Conservation (phyloP, 2,888 invertebrate species). For the Rotaria socialis region DNA sequence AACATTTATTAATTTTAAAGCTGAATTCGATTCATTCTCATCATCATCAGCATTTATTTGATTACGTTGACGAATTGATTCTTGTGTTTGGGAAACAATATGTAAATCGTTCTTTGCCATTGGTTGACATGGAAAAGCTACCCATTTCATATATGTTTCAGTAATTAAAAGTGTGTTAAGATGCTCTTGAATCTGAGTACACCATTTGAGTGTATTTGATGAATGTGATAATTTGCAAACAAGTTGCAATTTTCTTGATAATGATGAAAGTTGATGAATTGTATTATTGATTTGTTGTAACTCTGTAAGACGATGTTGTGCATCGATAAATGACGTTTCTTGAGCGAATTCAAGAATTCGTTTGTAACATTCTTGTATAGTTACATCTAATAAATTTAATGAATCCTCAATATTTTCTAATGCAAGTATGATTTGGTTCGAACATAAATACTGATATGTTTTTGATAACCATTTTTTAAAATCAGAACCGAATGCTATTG, state of each 20-base stretch:
- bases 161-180: too few relatives aligned
- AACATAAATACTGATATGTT: neutral
- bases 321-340: conserved; percentile 12
- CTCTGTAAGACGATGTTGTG: neutral
- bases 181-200: neutral
- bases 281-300: neutral
- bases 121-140: conserved; percentile 17
- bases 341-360: neutral
- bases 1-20: conserved; percentile 5
- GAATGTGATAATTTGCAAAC: neutral
- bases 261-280: neutral
- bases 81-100: neutral
- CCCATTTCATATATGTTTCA: neutral
- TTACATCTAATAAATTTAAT: neutral
- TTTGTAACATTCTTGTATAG: neutral
- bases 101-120: neutral
- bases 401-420: neutral
- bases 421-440: neutral
- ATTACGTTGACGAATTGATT: neutral
- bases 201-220: neutral
- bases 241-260: neutral
- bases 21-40: neutral
- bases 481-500: neutral
- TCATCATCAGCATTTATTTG: neutral
- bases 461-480: neutral